Evolutionary conservation across 2,888 invertebrate species (phyloP).

Genomic region (Andrena marginata): DNA sequence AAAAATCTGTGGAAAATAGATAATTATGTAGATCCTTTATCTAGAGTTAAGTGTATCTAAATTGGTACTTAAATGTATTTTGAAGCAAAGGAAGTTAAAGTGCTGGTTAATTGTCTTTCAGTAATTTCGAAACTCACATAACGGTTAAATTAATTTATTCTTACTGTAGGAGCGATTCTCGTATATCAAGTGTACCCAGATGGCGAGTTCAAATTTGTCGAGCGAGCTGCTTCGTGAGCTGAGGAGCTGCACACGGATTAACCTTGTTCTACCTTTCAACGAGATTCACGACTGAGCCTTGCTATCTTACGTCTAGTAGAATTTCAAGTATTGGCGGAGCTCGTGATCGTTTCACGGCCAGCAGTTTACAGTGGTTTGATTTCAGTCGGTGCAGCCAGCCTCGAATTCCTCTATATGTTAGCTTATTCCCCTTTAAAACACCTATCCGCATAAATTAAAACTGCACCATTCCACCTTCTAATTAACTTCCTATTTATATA

Average conservation of each 20-base stretch:
- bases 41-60: too few relatives aligned
- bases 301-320: slow-evolving; percentile 33
- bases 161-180: slow-evolving; percentile 15
- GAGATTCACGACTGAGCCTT: slow-evolving; percentile 20
- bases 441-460: not conserved
- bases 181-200: slow-evolving; percentile 19
- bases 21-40: too few relatives aligned
- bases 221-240: slow-evolving; percentile 30
- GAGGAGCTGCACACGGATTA: slow-evolving; percentile 52
- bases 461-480: not conserved
- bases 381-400: slow-evolving; percentile 21
- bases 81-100: too few relatives aligned
- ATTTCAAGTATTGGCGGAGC: slow-evolving; percentile 50
- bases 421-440: not conserved
- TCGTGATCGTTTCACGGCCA: slow-evolving; percentile 40
- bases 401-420: not conserved
- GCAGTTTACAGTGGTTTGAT: slow-evolving; percentile 36
- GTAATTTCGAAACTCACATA: not conserved
- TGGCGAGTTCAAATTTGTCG: slow-evolving; percentile 59
- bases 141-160: slow-evolving; percentile 8
- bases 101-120: too few relatives aligned
- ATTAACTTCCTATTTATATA: not conserved
- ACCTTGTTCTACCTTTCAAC: slow-evolving; percentile 54
- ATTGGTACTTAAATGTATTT: too few relatives aligned
- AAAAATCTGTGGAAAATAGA: too few relatives aligned